Conservation (phyloP, 2,888 invertebrate genomes). For the Muscina levida region DNA sequence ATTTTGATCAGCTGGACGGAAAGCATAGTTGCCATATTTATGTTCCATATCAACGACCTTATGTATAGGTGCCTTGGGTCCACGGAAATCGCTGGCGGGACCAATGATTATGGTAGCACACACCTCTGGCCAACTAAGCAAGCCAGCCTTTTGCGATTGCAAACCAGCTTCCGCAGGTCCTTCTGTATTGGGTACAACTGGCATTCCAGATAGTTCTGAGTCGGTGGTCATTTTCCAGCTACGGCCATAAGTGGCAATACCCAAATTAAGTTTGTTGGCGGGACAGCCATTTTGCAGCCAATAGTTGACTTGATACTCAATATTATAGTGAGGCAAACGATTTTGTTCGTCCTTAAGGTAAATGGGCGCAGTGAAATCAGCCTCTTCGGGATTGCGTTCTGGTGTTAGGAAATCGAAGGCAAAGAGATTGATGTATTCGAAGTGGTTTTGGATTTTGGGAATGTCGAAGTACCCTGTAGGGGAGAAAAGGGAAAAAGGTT, state of each 20-base stretch:
- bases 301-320: constrained; percentile 84
- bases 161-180: constrained; percentile 87
- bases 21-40: constrained; percentile 89
- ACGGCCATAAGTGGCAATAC: constrained; percentile 87
- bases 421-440: constrained; percentile 89
- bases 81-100: constrained; percentile 81
- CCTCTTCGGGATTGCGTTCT: constrained; percentile 87
- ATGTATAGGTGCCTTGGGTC: constrained; percentile 84
- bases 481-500: not conserved
- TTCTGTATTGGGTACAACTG: constrained; percentile 84
- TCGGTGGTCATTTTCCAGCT: constrained; percentile 88
- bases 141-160: constrained; percentile 85
- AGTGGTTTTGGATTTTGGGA: constrained; percentile 85
- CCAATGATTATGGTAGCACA: constrained; percentile 85
- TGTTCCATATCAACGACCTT: constrained; percentile 90
- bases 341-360: constrained; percentile 87
- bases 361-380: constrained; percentile 88
- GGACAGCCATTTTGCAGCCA: constrained; percentile 83
- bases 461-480: constrained; percentile 88
- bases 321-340: constrained; percentile 83
- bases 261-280: constrained; percentile 86
- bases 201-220: constrained; percentile 88
- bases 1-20: constrained; percentile 84
- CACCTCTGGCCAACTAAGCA: constrained; percentile 89
- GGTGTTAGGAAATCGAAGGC: constrained; percentile 90